Evolutionary conservation across 2,113 vertebrate species (phyloP).

Genomic region (Tupaia chinensis): DNA sequence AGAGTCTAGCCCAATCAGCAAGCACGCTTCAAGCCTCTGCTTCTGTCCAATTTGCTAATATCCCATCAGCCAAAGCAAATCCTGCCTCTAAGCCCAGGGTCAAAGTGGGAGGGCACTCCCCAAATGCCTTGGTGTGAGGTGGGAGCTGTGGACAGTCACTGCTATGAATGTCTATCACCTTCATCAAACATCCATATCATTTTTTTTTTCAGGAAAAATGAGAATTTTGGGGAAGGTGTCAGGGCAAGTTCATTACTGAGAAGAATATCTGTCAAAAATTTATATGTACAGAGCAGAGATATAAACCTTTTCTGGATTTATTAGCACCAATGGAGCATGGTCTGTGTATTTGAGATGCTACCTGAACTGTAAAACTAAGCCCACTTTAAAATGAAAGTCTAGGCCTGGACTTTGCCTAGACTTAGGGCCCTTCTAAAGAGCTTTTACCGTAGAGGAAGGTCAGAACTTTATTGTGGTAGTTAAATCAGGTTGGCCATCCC

Average conservation of each 20-base stretch:
- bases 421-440: not conserved
- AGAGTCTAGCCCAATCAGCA: not conserved
- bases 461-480: not conserved
- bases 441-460: not conserved
- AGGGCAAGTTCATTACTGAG: conserved; percentile 48
- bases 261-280: conserved; percentile 63
- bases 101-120: not conserved
- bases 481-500: not conserved
- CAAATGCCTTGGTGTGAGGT: not conserved
- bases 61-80: not conserved
- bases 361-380: not conserved
- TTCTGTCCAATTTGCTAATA: conserved; percentile 36
- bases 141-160: not conserved
- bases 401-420: not conserved
- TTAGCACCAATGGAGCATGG: not conserved
- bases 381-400: not conserved
- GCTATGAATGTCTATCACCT: too few relatives aligned
- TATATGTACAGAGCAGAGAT: conserved; percentile 52
- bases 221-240: conserved; percentile 54
- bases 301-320: conserved; percentile 43
- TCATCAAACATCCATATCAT: conserved; percentile 25
- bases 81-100: not conserved
- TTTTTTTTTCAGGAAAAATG: conserved; percentile 46
- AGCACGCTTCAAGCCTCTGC: not conserved
- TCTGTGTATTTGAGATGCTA: not conserved